phyloP scores from a whole-genome alignment of 2,113 vertebrate genomes.

The Pedionomus torquatus region DNA sequence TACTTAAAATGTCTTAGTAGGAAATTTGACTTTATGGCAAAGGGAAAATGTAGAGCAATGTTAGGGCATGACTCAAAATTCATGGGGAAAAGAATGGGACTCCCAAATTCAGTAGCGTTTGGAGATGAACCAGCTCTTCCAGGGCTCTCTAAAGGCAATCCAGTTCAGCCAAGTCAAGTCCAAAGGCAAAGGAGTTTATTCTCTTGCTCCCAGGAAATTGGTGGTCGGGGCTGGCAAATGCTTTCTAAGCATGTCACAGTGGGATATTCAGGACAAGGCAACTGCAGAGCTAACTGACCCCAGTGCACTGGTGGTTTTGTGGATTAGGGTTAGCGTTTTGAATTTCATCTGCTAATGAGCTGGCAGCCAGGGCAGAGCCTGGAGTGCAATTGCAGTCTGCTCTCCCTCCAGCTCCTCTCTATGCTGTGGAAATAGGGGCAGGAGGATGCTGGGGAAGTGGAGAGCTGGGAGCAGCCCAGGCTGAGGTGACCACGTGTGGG shows the following conservation, averaged over 20 bases:
- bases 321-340: background rate
- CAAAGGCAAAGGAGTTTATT: background rate
- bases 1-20: background rate
- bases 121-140: background rate
- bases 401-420: background rate
- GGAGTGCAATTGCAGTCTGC: background rate
- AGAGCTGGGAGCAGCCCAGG: background rate
- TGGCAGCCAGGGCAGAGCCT: background rate
- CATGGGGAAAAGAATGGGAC: background rate
- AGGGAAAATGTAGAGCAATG: background rate
- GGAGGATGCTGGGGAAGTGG: background rate
- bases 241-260: background rate
- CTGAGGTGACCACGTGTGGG: background rate
- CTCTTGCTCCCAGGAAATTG: background rate
- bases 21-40: background rate
- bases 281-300: slow-evolving; percentile 15
- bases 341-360: background rate
- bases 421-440: background rate
- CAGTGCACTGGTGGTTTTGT: background rate
- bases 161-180: background rate
- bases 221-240: background rate
- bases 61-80: background rate
- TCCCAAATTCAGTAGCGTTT: background rate
- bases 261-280: background rate
- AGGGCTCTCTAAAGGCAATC: background rate